Conservation (phyloP, 2,113 vertebrate species). For the Oreochromis spilurus region DNA sequence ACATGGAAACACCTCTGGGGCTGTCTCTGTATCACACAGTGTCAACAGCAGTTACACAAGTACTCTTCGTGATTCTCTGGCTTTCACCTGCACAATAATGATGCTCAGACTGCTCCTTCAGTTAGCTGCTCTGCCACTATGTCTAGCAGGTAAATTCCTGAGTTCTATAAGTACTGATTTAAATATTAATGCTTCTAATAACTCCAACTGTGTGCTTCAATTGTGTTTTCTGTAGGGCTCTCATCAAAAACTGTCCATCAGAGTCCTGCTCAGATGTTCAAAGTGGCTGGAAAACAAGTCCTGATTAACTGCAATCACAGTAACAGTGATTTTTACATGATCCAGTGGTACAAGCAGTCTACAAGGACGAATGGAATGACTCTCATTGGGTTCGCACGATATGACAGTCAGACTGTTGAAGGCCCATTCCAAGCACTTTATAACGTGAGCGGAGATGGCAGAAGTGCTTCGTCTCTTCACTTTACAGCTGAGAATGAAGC, state of each 20-base stretch:
- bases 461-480: neutral
- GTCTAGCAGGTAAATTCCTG: neutral
- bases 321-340: neutral
- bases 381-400: neutral
- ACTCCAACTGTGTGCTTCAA: neutral
- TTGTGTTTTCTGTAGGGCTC: neutral
- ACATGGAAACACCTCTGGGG: neutral
- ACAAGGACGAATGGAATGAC: neutral
- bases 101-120: neutral
- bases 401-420: neutral
- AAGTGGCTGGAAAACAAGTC: neutral
- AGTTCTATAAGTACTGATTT: neutral
- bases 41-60: neutral
- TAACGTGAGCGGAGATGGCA: neutral
- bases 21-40: neutral
- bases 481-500: neutral
- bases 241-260: neutral
- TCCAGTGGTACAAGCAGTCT: neutral
- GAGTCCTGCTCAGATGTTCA: neutral
- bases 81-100: neutral
- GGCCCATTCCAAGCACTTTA: neutral
- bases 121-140: neutral
- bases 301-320: neutral
- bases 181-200: neutral
- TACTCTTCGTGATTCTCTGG: neutral